A percentile compares a stretch with the other conserved stretches of the same genome.
These are phyloP conservation scores for Pterophyllum scalare DNA, from an alignment of 2,113 vertebrate species.

Conservation along the genomic window DNA sequence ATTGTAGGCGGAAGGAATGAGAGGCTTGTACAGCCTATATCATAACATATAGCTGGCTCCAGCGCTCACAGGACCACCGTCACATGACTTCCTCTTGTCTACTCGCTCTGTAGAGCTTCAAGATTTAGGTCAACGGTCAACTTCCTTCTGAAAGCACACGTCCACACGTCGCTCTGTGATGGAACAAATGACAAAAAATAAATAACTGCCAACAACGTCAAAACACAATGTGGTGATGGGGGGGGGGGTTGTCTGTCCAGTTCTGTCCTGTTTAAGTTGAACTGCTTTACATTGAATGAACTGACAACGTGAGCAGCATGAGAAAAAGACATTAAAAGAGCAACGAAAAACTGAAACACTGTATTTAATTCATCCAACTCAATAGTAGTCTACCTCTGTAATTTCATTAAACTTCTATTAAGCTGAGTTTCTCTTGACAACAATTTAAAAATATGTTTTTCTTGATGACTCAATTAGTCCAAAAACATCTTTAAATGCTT, in stretches of 20 bases:
- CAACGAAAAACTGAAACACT: not conserved
- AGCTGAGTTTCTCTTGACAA: not conserved
- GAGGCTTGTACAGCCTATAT: not conserved
- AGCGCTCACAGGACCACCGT: constrained; percentile 13
- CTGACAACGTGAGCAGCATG: not conserved
- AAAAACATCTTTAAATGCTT: not conserved
- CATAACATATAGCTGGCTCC: constrained; percentile 16
- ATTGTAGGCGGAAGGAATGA: constrained; percentile 23
- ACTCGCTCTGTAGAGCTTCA: constrained; percentile 36
- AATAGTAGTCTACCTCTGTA: not conserved
- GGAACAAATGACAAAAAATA: constrained; percentile 4
- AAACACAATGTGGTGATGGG: not conserved
- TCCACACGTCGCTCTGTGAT: not conserved
- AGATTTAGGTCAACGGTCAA: constrained; percentile 74
- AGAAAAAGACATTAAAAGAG: not conserved
- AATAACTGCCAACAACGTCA: not conserved
- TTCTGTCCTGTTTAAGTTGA: not conserved
- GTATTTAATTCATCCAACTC: not conserved
- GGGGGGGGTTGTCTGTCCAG: not conserved
- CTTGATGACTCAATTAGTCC: not conserved
- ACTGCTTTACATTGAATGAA: not conserved
- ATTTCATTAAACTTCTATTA: not conserved
- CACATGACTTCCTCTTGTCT: constrained; percentile 68
- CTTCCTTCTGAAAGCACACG: constrained; percentile 54
- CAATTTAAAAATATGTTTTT: not conserved